A percentile compares a stretch with the other conserved stretches of the same genome.
Evolutionary conservation across 2,797 vertebrate genomes (phyloP).

Genomic region (Siniperca undulata): DNA sequence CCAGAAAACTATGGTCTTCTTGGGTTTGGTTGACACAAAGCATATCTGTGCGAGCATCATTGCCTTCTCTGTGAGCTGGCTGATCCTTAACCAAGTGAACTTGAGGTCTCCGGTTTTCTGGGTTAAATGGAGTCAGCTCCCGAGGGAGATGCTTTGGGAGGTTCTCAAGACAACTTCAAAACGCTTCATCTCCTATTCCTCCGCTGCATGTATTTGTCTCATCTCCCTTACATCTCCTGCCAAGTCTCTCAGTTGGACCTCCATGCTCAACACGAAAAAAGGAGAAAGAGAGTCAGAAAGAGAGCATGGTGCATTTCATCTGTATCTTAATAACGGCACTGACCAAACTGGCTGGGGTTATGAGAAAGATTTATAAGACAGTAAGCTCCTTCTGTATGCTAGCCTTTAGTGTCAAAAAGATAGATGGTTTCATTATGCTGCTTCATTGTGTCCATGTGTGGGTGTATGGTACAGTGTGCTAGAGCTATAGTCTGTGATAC

Average conservation of each 20-base stretch:
- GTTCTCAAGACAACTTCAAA: constrained; percentile 65
- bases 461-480: constrained; percentile 34
- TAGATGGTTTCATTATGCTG: constrained; percentile 71
- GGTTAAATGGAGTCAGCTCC: constrained; percentile 67
- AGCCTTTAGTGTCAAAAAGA: constrained; percentile 75
- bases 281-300: constrained; percentile 6
- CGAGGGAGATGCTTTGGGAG: constrained; percentile 44
- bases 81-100: constrained; percentile 64
- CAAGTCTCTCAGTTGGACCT: constrained; percentile 62
- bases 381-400: constrained; percentile 69
- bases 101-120: constrained; percentile 56
- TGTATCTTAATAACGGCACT: constrained; percentile 32
- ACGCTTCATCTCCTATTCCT: constrained; percentile 51
- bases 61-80: constrained; percentile 47
- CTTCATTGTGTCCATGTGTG: constrained; percentile 74
- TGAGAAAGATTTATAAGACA: constrained; percentile 72
- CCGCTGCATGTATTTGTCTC: constrained; percentile 58
- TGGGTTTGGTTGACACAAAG: constrained; percentile 52
- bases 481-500: constrained; percentile 36
- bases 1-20: constrained; percentile 21
- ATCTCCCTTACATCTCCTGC: constrained; percentile 69
- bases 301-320: constrained; percentile 49
- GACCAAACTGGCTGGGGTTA: constrained; percentile 52
- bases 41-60: constrained; percentile 55
- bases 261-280: constrained; percentile 47